phyloP scores from a whole-genome alignment of 1,140 invertebrate genomes.

The Camponotus pennsylvanicus region DNA sequence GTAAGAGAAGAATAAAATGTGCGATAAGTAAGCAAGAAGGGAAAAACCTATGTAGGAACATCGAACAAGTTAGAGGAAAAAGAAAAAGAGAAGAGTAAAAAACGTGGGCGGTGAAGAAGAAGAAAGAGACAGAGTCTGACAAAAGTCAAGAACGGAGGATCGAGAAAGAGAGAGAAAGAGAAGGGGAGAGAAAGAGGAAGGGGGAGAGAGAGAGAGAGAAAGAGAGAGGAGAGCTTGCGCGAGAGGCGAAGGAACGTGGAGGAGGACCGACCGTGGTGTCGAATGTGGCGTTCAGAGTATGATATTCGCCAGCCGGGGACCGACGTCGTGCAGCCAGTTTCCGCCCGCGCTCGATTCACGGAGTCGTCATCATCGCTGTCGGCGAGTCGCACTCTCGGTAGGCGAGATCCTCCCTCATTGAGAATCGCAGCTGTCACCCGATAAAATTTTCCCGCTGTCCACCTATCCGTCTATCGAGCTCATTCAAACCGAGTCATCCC shows the following conservation, averaged over 20 bases:
- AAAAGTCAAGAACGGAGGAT: constrained; percentile 22
- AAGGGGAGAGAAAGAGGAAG: no score
- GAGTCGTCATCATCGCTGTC: constrained; percentile 51
- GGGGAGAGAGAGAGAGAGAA: neutral
- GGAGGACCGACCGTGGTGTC: constrained; percentile 55
- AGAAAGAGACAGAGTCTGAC: neutral
- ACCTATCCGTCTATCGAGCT: neutral
- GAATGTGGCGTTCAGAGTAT: constrained; percentile 55
- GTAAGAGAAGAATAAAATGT: neutral
- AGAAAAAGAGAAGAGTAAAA: neutral
- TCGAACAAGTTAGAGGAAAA: constrained; percentile 6
- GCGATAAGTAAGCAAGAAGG: neutral
- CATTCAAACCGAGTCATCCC: neutral
- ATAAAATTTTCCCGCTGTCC: constrained; percentile 6
- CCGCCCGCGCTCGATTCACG: constrained; percentile 52
- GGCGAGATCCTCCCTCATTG: neutral
- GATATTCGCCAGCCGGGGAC: constrained; percentile 53
- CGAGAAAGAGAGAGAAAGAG: neutral
- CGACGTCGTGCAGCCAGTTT: constrained; percentile 53
- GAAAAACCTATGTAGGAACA: neutral
- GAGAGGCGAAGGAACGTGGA: constrained; percentile 58
- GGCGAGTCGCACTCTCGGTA: constrained; percentile 20
- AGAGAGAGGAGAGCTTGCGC: constrained; percentile 61
- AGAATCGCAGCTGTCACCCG: constrained; percentile 5
- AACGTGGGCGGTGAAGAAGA: neutral